These are phyloP conservation scores for Pangasius macronema DNA, from an alignment of 2,797 vertebrate genomes.

Conservation along the genomic window DNA sequence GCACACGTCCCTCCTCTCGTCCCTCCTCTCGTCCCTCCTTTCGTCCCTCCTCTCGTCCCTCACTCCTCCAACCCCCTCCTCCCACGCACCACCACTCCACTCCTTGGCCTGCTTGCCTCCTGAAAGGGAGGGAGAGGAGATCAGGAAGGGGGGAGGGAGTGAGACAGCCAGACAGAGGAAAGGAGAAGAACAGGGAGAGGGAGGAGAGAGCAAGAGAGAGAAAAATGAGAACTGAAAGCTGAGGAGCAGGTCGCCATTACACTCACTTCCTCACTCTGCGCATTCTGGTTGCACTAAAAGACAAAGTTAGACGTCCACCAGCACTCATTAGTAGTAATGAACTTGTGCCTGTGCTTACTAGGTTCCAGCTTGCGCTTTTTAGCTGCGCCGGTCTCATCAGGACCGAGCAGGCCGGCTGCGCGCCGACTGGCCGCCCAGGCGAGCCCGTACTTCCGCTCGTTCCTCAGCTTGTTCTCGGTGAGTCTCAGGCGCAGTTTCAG, in stretches of 20 bases:
- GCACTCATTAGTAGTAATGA: neutral
- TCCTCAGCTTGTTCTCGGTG: slow-evolving; percentile 78
- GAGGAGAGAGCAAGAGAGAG: slow-evolving; percentile 27
- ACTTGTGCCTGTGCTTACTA: slow-evolving; percentile 65
- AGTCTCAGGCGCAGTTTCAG: slow-evolving; percentile 76
- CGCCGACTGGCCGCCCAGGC: slow-evolving; percentile 78
- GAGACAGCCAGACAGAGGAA: slow-evolving; percentile 38
- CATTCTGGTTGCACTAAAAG: slow-evolving; percentile 27
- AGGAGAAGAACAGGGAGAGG: slow-evolving; percentile 51
- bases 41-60: slow-evolving; percentile 64
- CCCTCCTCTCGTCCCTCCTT: slow-evolving; percentile 69
- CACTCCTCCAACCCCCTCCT: slow-evolving; percentile 67
- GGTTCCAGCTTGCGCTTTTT: slow-evolving; percentile 71
- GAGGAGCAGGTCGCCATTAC: slow-evolving; percentile 55
- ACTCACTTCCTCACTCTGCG: slow-evolving; percentile 15
- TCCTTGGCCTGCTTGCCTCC: slow-evolving; percentile 71
- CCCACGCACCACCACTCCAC: slow-evolving; percentile 59
- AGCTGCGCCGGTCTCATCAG: slow-evolving; percentile 62
- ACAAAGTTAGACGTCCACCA: neutral
- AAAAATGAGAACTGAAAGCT: slow-evolving; percentile 47
- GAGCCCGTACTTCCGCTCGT: slow-evolving; percentile 78
- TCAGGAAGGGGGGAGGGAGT: slow-evolving; percentile 35
- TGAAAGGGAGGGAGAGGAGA: slow-evolving; percentile 65
- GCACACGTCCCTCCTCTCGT: slow-evolving; percentile 77
- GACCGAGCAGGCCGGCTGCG: slow-evolving; percentile 64